A percentile compares a stretch with the other conserved stretches of the same genome.
Conservation (phyloP, 2,888 invertebrate species). For the Pseudococcus longispinus region DNA sequence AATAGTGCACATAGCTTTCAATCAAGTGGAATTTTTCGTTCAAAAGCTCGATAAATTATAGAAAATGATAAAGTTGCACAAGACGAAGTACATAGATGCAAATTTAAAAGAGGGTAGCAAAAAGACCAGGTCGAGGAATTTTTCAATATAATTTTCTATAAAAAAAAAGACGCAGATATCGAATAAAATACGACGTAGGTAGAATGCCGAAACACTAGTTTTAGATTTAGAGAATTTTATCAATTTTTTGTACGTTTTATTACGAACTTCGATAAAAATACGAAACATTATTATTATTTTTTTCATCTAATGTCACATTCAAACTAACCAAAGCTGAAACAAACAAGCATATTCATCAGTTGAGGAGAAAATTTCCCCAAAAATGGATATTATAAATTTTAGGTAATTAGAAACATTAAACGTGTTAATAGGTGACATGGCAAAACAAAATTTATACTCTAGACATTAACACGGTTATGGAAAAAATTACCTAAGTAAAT, state of each 20-base stretch:
- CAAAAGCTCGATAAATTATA: background rate
- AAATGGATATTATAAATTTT: background rate
- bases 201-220: no score
- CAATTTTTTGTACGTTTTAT: background rate
- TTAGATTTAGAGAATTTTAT: background rate
- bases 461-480: background rate
- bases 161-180: background rate
- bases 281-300: no score
- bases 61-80: background rate
- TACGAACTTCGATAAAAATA: background rate
- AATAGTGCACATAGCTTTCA: background rate
- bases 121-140: background rate
- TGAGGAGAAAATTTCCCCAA: background rate
- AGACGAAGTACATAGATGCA: background rate
- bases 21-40: background rate
- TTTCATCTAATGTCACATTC: no score
- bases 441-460: background rate
- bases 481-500: background rate
- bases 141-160: background rate
- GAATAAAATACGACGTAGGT: background rate
- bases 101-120: background rate
- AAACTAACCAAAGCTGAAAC: no score
- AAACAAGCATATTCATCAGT: no score
- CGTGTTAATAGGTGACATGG: background rate
- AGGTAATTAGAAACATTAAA: background rate